Base-by-base conservation (phyloP, 2,113 vertebrate species). In the Clarias batrachus region DNA sequence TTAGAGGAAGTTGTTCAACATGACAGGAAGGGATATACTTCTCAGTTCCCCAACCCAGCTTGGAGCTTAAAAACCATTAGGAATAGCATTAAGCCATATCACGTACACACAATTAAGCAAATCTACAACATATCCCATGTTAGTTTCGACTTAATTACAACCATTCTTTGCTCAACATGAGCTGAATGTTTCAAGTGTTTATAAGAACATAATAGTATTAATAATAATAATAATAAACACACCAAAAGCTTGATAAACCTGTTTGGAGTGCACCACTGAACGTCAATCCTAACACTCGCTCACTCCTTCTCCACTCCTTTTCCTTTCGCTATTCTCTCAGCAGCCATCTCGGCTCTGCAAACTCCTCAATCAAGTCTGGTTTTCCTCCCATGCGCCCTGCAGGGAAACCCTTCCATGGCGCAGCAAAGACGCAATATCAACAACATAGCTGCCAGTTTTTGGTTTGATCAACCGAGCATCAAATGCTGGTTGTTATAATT, bases 1-100 rank as follows among this genome's bases (percentile, higher is more conserved):
- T 66, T 85, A 65, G 65, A 86, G 86, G 85, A 88, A 84, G 81
- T 83, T 30, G 77, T 90, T 85, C 70, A 30, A 84, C 60, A 73
- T 70, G 88, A 52, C 70, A 84, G 83, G 83, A 87, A 77, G 62
- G 41, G 33, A 80, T 30, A 89, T 62, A 79, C 60, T 89, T 48
- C 71, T 56, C 23, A 33, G 52, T 65, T 62, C 19, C 19, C 14
- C 68, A 59, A 87, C 82, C 88, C 48, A 82, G 27, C 74, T 23
- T 81, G 81, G 65, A 48, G 48, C 48, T 48, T 48, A 7, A 59
- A 82, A 79, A 66, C 57, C 52, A 19, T 70, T 37, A 70, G 37
- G 68, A 0, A 19, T 9, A 37, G 30, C 0, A 66, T 66, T n/a
- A 70, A 73, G 57, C 71, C 65, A 25, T 56, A 30, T 19, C 27